Base-by-base conservation (phyloP, 1,140 invertebrate species). In the Monomorium pharaonis region DNA sequence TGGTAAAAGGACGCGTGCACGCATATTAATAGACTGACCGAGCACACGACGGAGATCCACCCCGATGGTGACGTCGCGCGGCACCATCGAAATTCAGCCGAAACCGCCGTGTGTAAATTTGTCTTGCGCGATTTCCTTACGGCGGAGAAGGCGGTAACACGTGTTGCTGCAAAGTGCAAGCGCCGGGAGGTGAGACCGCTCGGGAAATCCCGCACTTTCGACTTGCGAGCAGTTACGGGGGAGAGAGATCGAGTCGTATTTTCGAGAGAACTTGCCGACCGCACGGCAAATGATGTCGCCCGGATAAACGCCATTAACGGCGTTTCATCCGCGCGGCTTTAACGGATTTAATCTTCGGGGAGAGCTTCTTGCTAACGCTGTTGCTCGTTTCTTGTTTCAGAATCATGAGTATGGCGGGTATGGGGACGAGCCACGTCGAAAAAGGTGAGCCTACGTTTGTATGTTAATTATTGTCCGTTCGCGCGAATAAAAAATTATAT, bases 351-450 rank as follows among this genome's bases (percentile, higher is more conserved):
- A 12, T 56, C 33, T 44, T 6, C 24, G 24, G 42, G 3, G 27
- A 12, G 51, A 78, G 67, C 14, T 67, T 67, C n/a, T n/a, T 6
- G 72, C 42, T 72, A 81, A 81, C 44, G 65, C 69, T 21, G 21
- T 44, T 56, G 44, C 74, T 85, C 85, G 2, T 89, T 92, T 90
- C 87, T 89, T 83, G 84, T 95, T 95, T 42, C 95, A 95, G 95
- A 95, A 95, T 92, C 94, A 95, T 89, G 94, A 95, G 83, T 95
- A 95, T 88, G 92, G 94, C 81, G 94, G 94, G 37, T 95, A 95
- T 77, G 94, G 95, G 9, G 95, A 95, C 49, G 95, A 95, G 49
- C 95, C 95, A n/a, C 91, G 95, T 74, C 93, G 95, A 80, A 95
- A 95, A 88, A 95, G 95, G 95, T 95, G 92, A 86, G 90, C 72